Base-by-base conservation (phyloP, 2,113 vertebrate species). In the Heterocephalus glaber region DNA sequence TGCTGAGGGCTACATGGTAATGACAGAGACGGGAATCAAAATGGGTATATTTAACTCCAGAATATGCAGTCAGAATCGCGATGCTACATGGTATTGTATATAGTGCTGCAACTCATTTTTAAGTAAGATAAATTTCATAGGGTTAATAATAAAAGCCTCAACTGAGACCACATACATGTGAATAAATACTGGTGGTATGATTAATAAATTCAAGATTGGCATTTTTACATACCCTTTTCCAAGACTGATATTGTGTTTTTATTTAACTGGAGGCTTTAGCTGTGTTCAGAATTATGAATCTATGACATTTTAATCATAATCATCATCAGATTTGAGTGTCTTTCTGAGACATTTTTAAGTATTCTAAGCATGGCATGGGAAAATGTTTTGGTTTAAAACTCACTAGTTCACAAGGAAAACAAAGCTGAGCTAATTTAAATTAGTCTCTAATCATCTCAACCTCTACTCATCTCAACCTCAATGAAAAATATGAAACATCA, bases 281-380 rank as follows among this genome's bases (percentile, higher is more conserved):
- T 49, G 47, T 28, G 11, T 26, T 94, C 41, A 81, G 28, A 35
- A 88, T 72, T 93, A 82, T 52, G 47, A 87, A 16, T 16, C 84
- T 3, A 60, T 28, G 22, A 17, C 38, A 85, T 95, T 86, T 86
- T 90, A 60, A 72, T 63, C 89, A 87, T 72, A 80, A 84, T 60
- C 72, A 91, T 54, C 9, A 81, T 74, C 38, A 84, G 88, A 74
- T 35, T 58, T 61, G 16, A 77, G n/a, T 63, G n/a, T 1, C 7
- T 94, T 87, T 92, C 52, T 92, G 54, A 96, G 85, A 90, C 4
- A 79, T 66, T 81, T 96, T 79, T 35, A 94, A 92, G 60, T 80
- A 95, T 58, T 87, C 19, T 86, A 89, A 58, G 33, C 5, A 19
- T 38, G 9, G 30, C 44, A 52, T 58, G 47, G 6, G 92, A 90